Evolutionary conservation across 1,140 invertebrate genomes (phyloP), one percentile per base, ranked within the genome.

Genomic region (Megalopta genalis): DNA sequence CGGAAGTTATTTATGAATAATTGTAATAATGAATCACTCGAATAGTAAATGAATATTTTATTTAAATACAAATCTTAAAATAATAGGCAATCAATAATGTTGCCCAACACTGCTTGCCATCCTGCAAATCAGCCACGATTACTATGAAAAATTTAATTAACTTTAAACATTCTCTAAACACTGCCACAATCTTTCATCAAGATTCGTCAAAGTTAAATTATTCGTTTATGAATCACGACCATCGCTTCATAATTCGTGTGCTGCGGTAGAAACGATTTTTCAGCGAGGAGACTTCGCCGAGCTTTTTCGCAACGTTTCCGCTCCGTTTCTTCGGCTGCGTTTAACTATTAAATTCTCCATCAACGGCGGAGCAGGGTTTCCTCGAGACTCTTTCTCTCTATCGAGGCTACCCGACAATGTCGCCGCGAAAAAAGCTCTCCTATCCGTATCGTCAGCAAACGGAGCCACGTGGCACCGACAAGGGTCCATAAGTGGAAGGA

Each of bases 281-380:
- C 54, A 57, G 8, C 1, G 6, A 5, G 21, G 21, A 57, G 2
- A 18, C 21, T 54, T n/a, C 21, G 2, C 21, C 8, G n/a, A 9
- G 18, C 54, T 57, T n/a, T 57, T 23, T 6, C 54, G 21, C 18
- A 57, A 9, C 54, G 18, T 57, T 57, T 21, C 54, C 21, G n/a
- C 21, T 1, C 54, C 4, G 8, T 57, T n/a, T 54, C 49, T 21
- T 6, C 49, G 16, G 16, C 49, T 18, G 16, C 2, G 21, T 57
- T 57, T 57, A 57, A 57, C 54, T 57, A 57, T 57, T 57, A 57
- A 57, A 57, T n/a, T 57, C 54, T n/a, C 54, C 54, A 57, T 57
- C 54, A n/a, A n/a, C 54, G 54, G 8, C 21, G 18, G n/a, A 8
- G 18, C 54, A 9, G 21, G 21, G 54, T 57, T 57, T 57, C 54